phyloP scores from a whole-genome alignment of 2,797 vertebrate species.

The Cuculus canorus region DNA sequence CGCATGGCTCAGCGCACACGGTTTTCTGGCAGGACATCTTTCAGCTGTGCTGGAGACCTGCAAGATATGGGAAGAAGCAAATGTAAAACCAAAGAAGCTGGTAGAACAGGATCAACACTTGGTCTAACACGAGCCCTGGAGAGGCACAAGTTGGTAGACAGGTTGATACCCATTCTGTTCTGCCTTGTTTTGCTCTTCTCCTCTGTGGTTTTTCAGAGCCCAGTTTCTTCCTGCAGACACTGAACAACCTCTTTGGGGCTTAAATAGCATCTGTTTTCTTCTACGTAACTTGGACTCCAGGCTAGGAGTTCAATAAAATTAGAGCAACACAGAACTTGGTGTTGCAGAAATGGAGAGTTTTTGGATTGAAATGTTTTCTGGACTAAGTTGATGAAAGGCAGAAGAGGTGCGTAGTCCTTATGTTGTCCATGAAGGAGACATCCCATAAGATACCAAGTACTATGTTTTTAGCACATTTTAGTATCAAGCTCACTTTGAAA shows the following conservation, averaged over 20 bases:
- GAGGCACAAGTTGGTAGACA: accelerated
- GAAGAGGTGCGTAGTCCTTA: background rate
- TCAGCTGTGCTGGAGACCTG: background rate
- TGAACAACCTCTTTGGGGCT: background rate
- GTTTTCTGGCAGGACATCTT: conserved; percentile 55
- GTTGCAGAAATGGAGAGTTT: background rate
- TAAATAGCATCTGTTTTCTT: background rate
- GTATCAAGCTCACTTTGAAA: background rate
- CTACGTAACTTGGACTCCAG: background rate
- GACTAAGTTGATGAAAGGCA: background rate
- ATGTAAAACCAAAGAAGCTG: accelerated
- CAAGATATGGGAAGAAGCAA: background rate
- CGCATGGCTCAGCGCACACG: background rate
- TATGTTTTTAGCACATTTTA: background rate
- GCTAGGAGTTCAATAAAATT: background rate
- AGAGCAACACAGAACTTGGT: background rate
- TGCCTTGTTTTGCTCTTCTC: background rate
- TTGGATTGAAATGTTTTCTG: background rate
- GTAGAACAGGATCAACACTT: accelerated
- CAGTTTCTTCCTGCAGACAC: background rate
- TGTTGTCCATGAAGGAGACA: accelerated
- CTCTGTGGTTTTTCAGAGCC: background rate
- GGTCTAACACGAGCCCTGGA: background rate
- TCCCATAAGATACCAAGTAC: background rate
- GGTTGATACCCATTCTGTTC: background rate